These are phyloP conservation scores for Apamea anceps DNA, from an alignment of 2,888 invertebrate species.

Conservation along the genomic window DNA sequence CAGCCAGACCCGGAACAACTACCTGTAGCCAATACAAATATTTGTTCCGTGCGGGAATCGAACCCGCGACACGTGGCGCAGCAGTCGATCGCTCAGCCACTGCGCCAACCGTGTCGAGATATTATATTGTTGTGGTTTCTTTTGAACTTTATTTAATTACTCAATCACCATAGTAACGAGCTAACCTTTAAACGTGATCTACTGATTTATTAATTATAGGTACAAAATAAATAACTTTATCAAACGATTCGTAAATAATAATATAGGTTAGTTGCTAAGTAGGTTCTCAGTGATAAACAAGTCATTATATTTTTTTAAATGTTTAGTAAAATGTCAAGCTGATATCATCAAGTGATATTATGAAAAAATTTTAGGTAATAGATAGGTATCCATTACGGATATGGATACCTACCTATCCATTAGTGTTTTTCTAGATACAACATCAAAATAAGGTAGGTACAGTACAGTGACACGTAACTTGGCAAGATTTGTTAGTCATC, in stretches of 20 bases:
- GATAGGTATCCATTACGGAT: not conserved
- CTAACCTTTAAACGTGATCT: slow-evolving; percentile 20
- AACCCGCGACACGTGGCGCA: too few species aligned
- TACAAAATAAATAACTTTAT: slow-evolving; percentile 15
- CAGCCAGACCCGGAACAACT: too few species aligned
- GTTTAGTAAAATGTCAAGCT: not conserved
- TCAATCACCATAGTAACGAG: slow-evolving; percentile 13
- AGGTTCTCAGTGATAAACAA: not conserved
- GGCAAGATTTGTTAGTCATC: too few species aligned
- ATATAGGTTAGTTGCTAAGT: not conserved
- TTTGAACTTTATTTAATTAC: not conserved
- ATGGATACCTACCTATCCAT: not conserved
- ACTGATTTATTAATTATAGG: not conserved
- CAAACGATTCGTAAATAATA: not conserved
- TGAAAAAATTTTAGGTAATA: not conserved
- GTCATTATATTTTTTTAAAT: not conserved
- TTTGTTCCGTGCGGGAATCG: too few species aligned
- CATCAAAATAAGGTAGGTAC: too few species aligned
- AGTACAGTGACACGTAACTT: too few species aligned
- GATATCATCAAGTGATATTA: not conserved
- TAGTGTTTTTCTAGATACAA: not conserved
- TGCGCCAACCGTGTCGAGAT: too few species aligned
- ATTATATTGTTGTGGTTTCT: not conserved
- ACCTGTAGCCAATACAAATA: too few species aligned
- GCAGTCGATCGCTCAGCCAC: too few species aligned